These are phyloP conservation scores for Sylvia atricapilla DNA, from an alignment of 2,113 vertebrate genomes.

Conservation along the genomic window DNA sequence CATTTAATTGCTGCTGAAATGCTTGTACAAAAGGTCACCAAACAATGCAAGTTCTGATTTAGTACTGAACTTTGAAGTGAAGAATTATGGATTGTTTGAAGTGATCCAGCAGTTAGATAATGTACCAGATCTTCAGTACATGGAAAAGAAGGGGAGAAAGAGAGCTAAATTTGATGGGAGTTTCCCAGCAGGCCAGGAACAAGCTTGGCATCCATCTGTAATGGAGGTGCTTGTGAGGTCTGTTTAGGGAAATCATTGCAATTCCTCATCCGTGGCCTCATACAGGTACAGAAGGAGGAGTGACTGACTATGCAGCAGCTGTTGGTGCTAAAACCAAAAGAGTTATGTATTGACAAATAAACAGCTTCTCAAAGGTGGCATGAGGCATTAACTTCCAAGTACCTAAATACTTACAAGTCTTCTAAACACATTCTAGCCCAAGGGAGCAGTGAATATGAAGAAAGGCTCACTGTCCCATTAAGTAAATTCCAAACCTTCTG, in stretches of 20 bases:
- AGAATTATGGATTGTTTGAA: conserved; percentile 65
- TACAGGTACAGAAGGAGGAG: neutral
- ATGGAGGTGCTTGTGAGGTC: neutral
- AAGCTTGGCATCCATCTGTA: conserved; percentile 35
- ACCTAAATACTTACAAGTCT: neutral
- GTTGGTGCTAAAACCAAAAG: neutral
- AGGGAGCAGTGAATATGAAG: neutral
- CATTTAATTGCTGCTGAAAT: conserved; percentile 76
- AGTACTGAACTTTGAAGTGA: conserved; percentile 67
- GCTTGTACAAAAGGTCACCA: conserved; percentile 71
- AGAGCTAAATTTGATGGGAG: conserved; percentile 49
- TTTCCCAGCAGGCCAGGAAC: conserved; percentile 47
- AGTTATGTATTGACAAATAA: neutral
- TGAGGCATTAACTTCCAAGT: neutral
- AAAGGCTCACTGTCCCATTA: neutral
- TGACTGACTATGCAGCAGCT: neutral
- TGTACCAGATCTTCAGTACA: conserved; percentile 25
- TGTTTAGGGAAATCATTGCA: conserved; percentile 30
- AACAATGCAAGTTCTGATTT: conserved; percentile 68
- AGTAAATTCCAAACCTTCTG: neutral
- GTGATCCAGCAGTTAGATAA: conserved; percentile 23
- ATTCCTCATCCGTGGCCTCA: neutral
- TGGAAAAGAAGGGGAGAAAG: conserved; percentile 51
- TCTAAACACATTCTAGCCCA: neutral
- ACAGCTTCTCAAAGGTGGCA: neutral